Conservation (phyloP, 2,113 vertebrate genomes). For the Dasypus novemcinctus region DNA sequence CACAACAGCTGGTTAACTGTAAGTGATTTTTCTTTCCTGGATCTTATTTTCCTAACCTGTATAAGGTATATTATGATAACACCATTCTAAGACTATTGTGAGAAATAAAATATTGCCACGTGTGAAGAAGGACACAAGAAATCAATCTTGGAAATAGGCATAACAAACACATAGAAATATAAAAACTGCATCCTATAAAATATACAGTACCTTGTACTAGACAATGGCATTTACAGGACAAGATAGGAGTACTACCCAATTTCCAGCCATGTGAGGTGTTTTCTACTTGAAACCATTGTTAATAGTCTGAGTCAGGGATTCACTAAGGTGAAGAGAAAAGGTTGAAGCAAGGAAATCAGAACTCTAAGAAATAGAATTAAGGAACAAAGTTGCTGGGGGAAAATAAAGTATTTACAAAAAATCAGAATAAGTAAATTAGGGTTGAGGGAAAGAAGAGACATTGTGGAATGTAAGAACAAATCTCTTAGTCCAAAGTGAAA, state of each 20-base stretch:
- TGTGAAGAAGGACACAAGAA: neutral
- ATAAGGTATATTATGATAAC: neutral
- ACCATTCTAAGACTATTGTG: neutral
- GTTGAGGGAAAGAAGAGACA: neutral
- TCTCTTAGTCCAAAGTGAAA: neutral
- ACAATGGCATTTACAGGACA: neutral
- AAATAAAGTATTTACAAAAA: neutral
- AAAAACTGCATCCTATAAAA: neutral
- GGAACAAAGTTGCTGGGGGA: neutral
- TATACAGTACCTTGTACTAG: neutral
- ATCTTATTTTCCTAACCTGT: neutral
- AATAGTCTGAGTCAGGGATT: neutral
- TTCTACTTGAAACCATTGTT: neutral
- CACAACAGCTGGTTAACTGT: neutral
- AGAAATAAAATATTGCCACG: neutral
- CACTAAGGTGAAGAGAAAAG: neutral
- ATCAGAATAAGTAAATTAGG: neutral
- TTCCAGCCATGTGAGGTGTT: neutral
- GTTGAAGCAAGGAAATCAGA: neutral
- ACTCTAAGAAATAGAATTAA: neutral
- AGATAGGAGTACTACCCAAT: neutral
- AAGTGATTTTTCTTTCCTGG: neutral
- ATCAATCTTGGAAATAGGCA: neutral
- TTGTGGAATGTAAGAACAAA: neutral
- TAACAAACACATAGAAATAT: neutral